Evolutionary conservation across 2,113 vertebrate genomes (phyloP), one percentile per base, ranked within the genome.

Genomic region (Callaeas wilsoni): DNA sequence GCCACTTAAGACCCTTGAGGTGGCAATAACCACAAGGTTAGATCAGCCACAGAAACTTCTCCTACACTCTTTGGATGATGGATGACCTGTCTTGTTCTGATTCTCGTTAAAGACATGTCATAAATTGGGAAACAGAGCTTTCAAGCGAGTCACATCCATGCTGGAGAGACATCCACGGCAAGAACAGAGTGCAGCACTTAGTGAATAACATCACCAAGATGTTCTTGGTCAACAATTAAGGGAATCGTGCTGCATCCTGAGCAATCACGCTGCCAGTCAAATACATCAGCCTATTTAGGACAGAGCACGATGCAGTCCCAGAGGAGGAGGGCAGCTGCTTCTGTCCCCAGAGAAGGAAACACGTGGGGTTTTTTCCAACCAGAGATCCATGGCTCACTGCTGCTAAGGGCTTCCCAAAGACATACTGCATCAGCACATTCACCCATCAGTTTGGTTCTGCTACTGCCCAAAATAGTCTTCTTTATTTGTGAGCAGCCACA

Each of bases 381-480:
- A 74, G 55, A 85, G 23, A 69, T 55, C 41, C 50, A 65, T 14
- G 5, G 32, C 46, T 85, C 3, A 2, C 63, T 93, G 63, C 82
- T 86, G 64, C 84, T 5, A 26, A 77, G 70, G 55, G 46, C 90
- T 95, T 85, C 79, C 75, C 71, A 90, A 87, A 94, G 82, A 77
- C 30, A 60, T 8, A 57, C 32, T 46, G 46, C 69, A 78, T 81
- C 76, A 92, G 76, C 83, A 84, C 2, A 3, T 60, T 71, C 53
- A 35, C 44, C 20, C 44, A 42, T 35, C 52, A 39, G 17, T 46
- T 75, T 16, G 41, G 47, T 71, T 53, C 76, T 86, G 59, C 49
- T 79, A 7, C 41, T 56, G 20, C 88, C 68, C 17, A 14, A 88
- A 94, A 95, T 52, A 94, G 92, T 29, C 52, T 60, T 50, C 39